Conservation (phyloP, 2,113 vertebrate species). For the Platysternon megacephalum region DNA sequence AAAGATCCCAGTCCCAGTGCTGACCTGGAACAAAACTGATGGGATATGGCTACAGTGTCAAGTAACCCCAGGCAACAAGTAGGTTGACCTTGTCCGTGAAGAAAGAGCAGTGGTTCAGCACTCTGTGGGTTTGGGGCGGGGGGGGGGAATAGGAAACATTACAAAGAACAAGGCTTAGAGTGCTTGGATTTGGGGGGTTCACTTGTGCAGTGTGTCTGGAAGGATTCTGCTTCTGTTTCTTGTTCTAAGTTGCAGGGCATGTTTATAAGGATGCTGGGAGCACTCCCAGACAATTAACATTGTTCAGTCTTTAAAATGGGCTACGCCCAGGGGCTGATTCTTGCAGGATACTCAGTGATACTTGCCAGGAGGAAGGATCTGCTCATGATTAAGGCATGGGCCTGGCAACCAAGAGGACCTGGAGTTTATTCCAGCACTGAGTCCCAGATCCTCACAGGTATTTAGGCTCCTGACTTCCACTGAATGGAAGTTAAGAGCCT, state of each 20-base stretch:
- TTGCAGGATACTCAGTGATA: background rate
- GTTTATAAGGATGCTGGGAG: background rate
- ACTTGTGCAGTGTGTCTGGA: background rate
- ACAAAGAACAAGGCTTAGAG: background rate
- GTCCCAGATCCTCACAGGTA: background rate
- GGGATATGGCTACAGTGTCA: background rate
- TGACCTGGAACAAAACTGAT: background rate
- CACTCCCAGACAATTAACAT: background rate
- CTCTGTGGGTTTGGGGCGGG: background rate
- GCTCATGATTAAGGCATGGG: background rate
- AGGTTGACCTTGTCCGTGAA: background rate
- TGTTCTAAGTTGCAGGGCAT: background rate
- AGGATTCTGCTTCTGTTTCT: background rate
- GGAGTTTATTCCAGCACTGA: background rate
- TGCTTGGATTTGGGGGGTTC: background rate
- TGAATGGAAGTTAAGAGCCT: background rate
- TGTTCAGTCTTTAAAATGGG: background rate
- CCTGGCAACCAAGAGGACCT: background rate
- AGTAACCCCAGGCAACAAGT: background rate
- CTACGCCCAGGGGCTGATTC: background rate
- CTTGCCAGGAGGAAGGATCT: background rate
- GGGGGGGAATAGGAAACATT: background rate
- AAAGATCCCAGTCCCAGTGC: background rate
- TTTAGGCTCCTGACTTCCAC: background rate
- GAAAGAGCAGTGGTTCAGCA: background rate